Evolutionary conservation across 2,888 invertebrate genomes (phyloP), one percentile per base, ranked within the genome.

Genomic region (Cetonia aurata): DNA sequence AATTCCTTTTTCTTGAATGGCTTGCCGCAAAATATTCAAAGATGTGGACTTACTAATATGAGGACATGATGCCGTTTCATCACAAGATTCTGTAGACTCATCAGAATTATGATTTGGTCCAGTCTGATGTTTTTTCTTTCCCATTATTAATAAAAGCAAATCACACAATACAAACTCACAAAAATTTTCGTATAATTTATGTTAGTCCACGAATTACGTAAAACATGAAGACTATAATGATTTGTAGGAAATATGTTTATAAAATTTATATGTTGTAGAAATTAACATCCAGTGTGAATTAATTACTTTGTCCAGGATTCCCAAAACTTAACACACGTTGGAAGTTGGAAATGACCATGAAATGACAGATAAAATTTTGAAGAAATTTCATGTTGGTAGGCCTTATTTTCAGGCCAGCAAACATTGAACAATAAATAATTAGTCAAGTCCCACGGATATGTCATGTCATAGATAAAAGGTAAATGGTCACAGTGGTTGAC

Each of bases 1-100:
- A 82, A 72, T 84, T 82, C 72, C 83, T 10, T 85, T 82, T 72
- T 85, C 86, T 42, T 78, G 83, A 71, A 85, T 80, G 67, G 83
- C 78, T 83, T 83, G 89, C 89, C 80, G 87, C 83, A 84, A 91
- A 90, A 75, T 88, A 87, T 0, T 78, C 67, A 91, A 82, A 79
- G 92, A 91, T 13, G 93, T 89, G 2, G 92, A 88, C 82, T 91
- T 92, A 9, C 87, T 86, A 67, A 92, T 87, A 84, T 94, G 94
- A 77, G 86, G 86, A 81, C 94, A 94, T 79, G 87, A 87, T 71
- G 87, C 86, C 73, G 86, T 86, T 82, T 93, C 92, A 74, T 92
- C 92, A 75, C 90, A 90, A 15, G 92, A 92, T 79, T 92, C 93
- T 0, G 92, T 91, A 3, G 93, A 92, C 42, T 86, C 86, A 75